Evolutionary conservation across 2,113 vertebrate species (phyloP).

Genomic region (Rhegmatorhina hoffmannsi): DNA sequence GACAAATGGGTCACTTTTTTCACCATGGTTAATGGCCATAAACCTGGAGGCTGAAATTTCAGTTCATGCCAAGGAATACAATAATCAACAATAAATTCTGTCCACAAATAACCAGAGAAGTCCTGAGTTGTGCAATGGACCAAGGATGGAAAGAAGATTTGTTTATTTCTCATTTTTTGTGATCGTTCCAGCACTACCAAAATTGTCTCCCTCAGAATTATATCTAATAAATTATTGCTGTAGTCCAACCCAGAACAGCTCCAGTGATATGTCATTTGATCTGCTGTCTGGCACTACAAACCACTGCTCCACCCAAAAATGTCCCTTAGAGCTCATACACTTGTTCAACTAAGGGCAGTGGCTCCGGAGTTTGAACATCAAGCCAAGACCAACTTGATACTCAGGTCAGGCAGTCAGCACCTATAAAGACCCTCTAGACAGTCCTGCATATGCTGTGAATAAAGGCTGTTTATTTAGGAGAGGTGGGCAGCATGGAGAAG

Average conservation of each 20-base stretch:
- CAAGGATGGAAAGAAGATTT: background rate
- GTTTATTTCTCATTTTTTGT: background rate
- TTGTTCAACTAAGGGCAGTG: background rate
- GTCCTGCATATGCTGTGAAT: background rate
- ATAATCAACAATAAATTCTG: background rate
- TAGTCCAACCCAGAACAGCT: background rate
- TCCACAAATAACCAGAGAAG: background rate
- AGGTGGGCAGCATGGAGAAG: background rate
- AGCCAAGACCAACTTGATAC: background rate
- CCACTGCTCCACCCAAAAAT: background rate
- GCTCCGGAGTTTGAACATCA: background rate
- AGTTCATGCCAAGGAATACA: background rate
- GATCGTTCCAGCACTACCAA: background rate
- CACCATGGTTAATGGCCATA: background rate
- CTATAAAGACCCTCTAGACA: background rate
- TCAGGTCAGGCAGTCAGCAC: background rate
- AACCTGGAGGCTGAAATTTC: background rate
- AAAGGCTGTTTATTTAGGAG: background rate
- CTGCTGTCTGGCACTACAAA: background rate
- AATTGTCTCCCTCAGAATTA: background rate
- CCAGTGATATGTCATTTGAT: background rate
- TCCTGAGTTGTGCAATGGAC: background rate
- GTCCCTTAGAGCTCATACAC: rapidly evolving
- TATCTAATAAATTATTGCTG: background rate
- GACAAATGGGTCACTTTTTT: background rate